phyloP scores from a whole-genome alignment of 2,113 vertebrate genomes.

The Brachypteracias leptosomus region DNA sequence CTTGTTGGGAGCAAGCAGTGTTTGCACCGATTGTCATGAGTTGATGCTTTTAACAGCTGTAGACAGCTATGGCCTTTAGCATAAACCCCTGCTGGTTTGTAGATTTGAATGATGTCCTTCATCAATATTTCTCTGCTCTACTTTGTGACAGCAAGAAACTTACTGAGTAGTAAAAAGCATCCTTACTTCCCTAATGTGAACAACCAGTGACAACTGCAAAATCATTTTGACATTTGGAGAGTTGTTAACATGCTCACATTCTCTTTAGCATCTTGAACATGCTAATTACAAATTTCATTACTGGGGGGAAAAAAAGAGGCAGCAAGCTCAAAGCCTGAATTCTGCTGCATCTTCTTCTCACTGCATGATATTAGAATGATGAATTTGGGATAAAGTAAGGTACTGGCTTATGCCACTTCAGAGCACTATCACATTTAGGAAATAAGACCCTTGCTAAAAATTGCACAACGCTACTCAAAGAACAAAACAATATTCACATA shows the following conservation, averaged over 20 bases:
- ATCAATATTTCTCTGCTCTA: slow-evolving; percentile 8
- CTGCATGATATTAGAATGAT: background rate
- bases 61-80: slow-evolving; percentile 55
- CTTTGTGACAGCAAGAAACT: slow-evolving; percentile 22
- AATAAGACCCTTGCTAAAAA: background rate
- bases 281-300: slow-evolving; percentile 50
- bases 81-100: background rate
- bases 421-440: background rate
- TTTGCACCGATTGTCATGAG: background rate
- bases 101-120: slow-evolving; percentile 16
- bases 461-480: background rate
- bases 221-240: slow-evolving; percentile 48
- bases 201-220: slow-evolving; percentile 4
- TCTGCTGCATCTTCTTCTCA: background rate
- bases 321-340: background rate
- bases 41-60: background rate
- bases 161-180: background rate
- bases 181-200: background rate
- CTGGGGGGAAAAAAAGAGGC: too few species aligned
- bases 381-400: background rate
- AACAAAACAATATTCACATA: background rate
- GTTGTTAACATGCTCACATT: slow-evolving; percentile 3
- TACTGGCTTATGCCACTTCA: background rate
- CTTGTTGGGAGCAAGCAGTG: background rate
- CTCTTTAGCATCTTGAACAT: slow-evolving; percentile 31